Conservation (phyloP, 2,797 vertebrate species). For the Chelmon rostratus region DNA sequence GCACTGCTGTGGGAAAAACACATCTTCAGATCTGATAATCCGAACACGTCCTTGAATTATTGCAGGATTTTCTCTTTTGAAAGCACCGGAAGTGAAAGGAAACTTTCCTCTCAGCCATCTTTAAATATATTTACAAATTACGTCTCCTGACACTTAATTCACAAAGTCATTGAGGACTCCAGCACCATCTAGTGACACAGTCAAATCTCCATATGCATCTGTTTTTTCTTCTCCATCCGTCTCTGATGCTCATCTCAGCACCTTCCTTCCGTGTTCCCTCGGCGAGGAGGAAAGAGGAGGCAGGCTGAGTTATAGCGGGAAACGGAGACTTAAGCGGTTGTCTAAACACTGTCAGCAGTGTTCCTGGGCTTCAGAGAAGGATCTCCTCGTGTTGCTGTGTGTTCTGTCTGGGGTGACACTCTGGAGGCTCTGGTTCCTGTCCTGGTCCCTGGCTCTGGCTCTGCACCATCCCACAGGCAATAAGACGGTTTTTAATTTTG, state of each 20-base stretch:
- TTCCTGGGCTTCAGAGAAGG: constrained; percentile 72
- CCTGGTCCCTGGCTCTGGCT: constrained; percentile 38
- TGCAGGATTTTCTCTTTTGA: constrained; percentile 37
- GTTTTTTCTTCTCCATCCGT: constrained; percentile 15
- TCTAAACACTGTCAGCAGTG: constrained; percentile 84
- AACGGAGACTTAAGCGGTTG: constrained; percentile 76
- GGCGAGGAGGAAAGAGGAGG: constrained; percentile 49
- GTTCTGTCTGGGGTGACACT: constrained; percentile 68
- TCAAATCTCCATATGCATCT: constrained; percentile 18
- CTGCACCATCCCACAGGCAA: constrained; percentile 38
- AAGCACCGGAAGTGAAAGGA: constrained; percentile 35
- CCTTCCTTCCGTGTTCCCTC: constrained; percentile 41
- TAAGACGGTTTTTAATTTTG: constrained; percentile 6
- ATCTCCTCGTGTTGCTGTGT: constrained; percentile 63
- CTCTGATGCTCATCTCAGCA: constrained; percentile 34
- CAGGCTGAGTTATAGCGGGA: constrained; percentile 80
- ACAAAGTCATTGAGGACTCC: neutral
- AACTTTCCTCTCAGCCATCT: constrained; percentile 21
- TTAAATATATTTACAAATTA: constrained; percentile 7
- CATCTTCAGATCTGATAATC: constrained; percentile 39
- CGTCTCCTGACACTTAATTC: constrained; percentile 23
- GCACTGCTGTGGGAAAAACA: constrained; percentile 52
- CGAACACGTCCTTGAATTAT: constrained; percentile 54
- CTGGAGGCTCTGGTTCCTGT: constrained; percentile 70
- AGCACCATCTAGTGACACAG: constrained; percentile 58